Evolutionary conservation across 2,888 invertebrate species (phyloP), one percentile per base, ranked within the genome.

Genomic region (Merodon equestris): DNA sequence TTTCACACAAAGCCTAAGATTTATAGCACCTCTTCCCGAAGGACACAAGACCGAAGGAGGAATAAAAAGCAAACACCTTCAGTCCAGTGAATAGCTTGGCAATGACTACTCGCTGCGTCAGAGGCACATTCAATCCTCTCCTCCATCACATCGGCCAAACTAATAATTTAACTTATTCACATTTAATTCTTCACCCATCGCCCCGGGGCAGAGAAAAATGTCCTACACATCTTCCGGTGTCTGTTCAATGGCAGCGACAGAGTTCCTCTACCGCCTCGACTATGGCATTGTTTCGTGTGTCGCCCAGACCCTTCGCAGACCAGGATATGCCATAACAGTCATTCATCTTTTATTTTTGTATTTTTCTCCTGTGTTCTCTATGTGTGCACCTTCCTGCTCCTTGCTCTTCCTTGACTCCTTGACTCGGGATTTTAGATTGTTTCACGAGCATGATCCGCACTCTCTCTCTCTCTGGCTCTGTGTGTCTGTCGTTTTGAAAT

Each of bases 81-180:
- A 27, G n/a, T n/a, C n/a, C n/a, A n/a, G n/a, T n/a, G n/a, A n/a
- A n/a, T n/a, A n/a, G n/a, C n/a, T n/a, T 27, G 27, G 27, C 27
- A 27, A 27, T 2, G 27, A 27, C 27, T 27, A 27, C 7, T 27
- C 27, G 2, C 27, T 7, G 27, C 27, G 27, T 27, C 27, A 27
- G 27, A 27, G n/a, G n/a, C n/a, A n/a, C n/a, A n/a, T n/a, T n/a
- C n/a, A n/a, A n/a, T n/a, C 70, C 75, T 57, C 64, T 64, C 63
- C 58, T 66, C 48, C 74, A 68, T 27, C 74, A 68, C 58, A 79
- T 73, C 68, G 73, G 58, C 61, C 74, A 74, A 79, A 74, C 74
- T 79, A 79, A 79, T 79, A 79, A 79, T 79, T 73, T 79, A 73
- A 79, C 77, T 73, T 74, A 64, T 79, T 79, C 68, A 64, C 74